Percentiles rank a stretch among this genome's conserved stretches.
phyloP scores from a whole-genome alignment of 2,113 vertebrate species.

The Spea bombifrons region DNA sequence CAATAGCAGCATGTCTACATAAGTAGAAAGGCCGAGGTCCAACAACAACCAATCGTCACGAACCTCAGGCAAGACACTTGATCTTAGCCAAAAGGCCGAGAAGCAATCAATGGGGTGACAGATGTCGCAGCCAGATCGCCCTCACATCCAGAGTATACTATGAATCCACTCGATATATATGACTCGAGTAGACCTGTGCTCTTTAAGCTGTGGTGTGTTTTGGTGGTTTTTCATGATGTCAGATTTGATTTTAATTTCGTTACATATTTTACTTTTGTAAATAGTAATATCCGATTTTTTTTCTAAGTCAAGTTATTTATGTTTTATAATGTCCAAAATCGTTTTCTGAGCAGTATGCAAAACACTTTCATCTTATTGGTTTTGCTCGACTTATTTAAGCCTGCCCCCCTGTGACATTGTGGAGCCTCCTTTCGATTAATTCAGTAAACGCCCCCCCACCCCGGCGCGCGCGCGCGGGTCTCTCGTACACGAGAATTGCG shows the following conservation, averaged over 20 bases:
- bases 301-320: too few species aligned
- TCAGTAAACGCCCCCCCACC: background rate
- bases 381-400: background rate
- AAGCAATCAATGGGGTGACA: conserved; percentile 98
- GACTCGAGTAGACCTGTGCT: fast-evolving
- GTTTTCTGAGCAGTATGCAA: too few species aligned
- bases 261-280: too few species aligned
- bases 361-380: background rate
- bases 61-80: too few species aligned
- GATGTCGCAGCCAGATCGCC: conserved; percentile 90
- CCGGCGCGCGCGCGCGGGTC: background rate
- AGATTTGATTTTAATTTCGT: too few species aligned
- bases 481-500: background rate
- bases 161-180: fast-evolving
- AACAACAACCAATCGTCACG: too few species aligned
- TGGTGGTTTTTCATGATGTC: background rate
- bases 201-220: background rate
- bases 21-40: too few species aligned
- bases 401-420: background rate
- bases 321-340: too few species aligned
- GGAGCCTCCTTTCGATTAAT: background rate
- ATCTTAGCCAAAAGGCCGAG: too few species aligned
- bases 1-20: too few species aligned
- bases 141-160: conserved; percentile 48
- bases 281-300: too few species aligned